Percentiles rank a stretch among this genome's conserved stretches.
phyloP scores from a whole-genome alignment of 2,888 invertebrate genomes.

The Drosophila leonis region DNA sequence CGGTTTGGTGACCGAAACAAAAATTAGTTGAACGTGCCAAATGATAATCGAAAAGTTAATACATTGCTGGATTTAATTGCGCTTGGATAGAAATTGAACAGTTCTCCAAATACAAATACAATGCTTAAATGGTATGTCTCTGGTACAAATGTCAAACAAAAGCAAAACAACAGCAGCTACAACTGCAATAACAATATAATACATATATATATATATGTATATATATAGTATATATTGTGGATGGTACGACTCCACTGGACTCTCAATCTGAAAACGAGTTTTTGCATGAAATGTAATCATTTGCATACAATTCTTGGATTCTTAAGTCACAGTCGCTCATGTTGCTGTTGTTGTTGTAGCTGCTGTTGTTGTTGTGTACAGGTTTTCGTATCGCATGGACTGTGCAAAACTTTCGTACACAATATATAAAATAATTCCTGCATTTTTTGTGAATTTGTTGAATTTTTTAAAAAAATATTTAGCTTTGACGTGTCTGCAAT shows the following conservation, averaged over 20 bases:
- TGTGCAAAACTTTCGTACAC: slow-evolving; percentile 25
- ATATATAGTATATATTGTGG: slow-evolving; percentile 14
- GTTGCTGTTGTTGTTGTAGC: slow-evolving; percentile 10
- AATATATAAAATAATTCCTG: slow-evolving; percentile 15
- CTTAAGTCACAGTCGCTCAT: slow-evolving; percentile 24
- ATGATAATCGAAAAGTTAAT: slow-evolving; percentile 34
- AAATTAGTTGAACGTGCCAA: slow-evolving; percentile 53
- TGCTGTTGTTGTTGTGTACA: slow-evolving; percentile 31
- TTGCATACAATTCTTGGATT: slow-evolving; percentile 70
- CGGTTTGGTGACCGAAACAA: slow-evolving; percentile 53
- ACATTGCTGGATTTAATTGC: slow-evolving; percentile 46
- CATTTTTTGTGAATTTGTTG: slow-evolving; percentile 12
- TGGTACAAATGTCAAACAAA: slow-evolving; percentile 41
- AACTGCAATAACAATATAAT: slow-evolving; percentile 22
- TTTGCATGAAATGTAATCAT: slow-evolving; percentile 52
- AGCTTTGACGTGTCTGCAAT: slow-evolving; percentile 52
- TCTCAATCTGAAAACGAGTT: slow-evolving; percentile 64
- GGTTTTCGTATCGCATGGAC: slow-evolving; percentile 34
- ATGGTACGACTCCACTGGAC: slow-evolving; percentile 31
- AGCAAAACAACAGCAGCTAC: slow-evolving; percentile 39
- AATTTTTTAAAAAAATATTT: slow-evolving; percentile 6
- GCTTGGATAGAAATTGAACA: slow-evolving; percentile 39
- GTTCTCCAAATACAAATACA: slow-evolving; percentile 7
- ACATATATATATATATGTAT: slow-evolving; percentile 10
- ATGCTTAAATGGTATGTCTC: slow-evolving; percentile 51